These are phyloP conservation scores for Caenorhabditis plicata DNA, from an alignment of 2,888 invertebrate species.

Conservation along the genomic window DNA sequence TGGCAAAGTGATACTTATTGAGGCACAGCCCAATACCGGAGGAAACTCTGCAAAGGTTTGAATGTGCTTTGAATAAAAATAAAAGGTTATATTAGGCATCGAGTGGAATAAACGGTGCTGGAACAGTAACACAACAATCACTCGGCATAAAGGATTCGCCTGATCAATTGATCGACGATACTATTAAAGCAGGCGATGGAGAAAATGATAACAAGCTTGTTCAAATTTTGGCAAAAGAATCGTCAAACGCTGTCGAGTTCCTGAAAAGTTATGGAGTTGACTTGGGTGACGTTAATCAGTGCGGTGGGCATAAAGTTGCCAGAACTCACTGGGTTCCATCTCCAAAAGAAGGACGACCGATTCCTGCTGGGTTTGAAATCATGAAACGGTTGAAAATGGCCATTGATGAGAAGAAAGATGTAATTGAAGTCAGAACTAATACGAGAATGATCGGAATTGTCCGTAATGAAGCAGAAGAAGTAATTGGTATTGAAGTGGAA, in stretches of 20 bases:
- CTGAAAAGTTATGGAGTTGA: constrained; percentile 50
- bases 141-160: constrained; percentile 52
- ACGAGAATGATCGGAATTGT: constrained; percentile 29
- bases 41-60: constrained; percentile 65
- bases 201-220: constrained; percentile 62
- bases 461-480: constrained; percentile 24
- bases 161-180: constrained; percentile 57
- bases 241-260: constrained; percentile 12
- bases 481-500: constrained; percentile 29
- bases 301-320: constrained; percentile 64
- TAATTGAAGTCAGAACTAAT: constrained; percentile 23
- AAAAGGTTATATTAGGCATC: constrained; percentile 16
- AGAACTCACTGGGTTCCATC: constrained; percentile 66
- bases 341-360: constrained; percentile 64
- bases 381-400: constrained; percentile 55
- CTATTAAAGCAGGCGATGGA: constrained; percentile 62
- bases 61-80: constrained; percentile 42
- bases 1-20: constrained; percentile 53
- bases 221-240: constrained; percentile 51
- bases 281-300: constrained; percentile 63
- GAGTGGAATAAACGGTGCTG: constrained; percentile 61
- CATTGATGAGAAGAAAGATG: constrained; percentile 39
- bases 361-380: constrained; percentile 64
- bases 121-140: constrained; percentile 53
- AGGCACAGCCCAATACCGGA: constrained; percentile 58